Base-by-base conservation (phyloP, 2,797 vertebrate species). In the Poecilia velifera region DNA sequence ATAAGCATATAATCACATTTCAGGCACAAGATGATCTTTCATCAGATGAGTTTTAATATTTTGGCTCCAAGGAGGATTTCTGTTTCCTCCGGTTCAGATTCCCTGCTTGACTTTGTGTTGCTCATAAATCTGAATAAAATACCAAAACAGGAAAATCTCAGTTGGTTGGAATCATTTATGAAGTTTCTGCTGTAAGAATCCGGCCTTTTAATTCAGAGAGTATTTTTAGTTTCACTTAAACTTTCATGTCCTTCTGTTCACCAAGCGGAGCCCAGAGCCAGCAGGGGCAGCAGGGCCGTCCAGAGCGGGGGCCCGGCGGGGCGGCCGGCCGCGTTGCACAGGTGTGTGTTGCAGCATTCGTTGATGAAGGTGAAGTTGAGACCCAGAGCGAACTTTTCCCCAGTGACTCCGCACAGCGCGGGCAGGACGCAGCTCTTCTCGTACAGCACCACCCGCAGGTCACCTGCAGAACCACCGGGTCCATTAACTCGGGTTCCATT, bases 341-440 rank as follows among this genome's bases (percentile, higher is more conserved):
- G 93, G 76, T 96, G 90, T 8, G 94, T 95, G 79, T 92, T 53
- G 74, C 96, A 96, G 91, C 95, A 96, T 22, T 93, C 90, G 10
- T 94, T 96, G 84, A 86, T 92, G 83, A 95, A 96, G 82, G 95
- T 96, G 88, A 97, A 96, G 90, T 96, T 96, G 73, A 96, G 82
- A 18, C 94, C 96, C 92, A 95, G 81, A 25, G 90, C 74, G 49
- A 82, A 90, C 77, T 93, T 96, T 59, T 94, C 89, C 36, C 94
- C 95, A 0, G 71, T 92, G 80, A 91, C 25, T 2, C 95, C 94
- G 28, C 96, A 97, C 76, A 96, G 84, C 6, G 75, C 49, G 3
- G 90, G 81, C 75, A 91, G 53, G 34, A 93, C 78, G 43, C 96
- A 96, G 86, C 94, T 96, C 87, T 94, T 96, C 87, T 96, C 96